Percentiles rank a stretch among this genome's conserved stretches.
phyloP scores from a whole-genome alignment of 2,888 invertebrate species.

The Ichneumoninae sp. region DNA sequence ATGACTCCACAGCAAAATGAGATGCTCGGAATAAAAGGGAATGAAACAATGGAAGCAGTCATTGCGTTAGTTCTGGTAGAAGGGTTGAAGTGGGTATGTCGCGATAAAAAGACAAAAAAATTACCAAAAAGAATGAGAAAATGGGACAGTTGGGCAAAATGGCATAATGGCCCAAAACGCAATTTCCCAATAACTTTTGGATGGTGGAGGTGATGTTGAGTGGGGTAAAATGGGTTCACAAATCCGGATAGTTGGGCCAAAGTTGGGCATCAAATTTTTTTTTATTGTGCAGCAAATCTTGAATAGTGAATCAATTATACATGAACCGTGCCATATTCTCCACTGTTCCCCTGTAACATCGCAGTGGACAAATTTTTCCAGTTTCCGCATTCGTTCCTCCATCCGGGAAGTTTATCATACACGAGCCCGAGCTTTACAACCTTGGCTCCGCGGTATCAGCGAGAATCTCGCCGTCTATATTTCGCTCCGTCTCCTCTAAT shows the following conservation, averaged over 20 bases:
- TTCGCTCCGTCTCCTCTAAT: conserved; percentile 74
- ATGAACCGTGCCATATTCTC: too few species aligned
- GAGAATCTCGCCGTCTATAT: conserved; percentile 2
- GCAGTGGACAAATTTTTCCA: not conserved
- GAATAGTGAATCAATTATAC: too few species aligned
- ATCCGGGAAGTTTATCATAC: not conserved
- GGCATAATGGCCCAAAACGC: too few species aligned
- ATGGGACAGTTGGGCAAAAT: too few species aligned
- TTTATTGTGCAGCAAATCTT: too few species aligned
- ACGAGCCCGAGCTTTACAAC: not conserved
- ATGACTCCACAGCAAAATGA: conserved; percentile 32
- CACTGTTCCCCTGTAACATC: too few species aligned
- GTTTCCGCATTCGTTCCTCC: not conserved
- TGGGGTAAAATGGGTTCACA: too few species aligned
- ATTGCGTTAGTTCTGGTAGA: not conserved
- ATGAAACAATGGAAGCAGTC: not conserved
- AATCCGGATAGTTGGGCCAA: too few species aligned
- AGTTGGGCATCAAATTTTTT: too few species aligned
- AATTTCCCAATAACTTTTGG: too few species aligned
- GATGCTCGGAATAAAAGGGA: conserved; percentile 14
- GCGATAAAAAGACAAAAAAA: not conserved
- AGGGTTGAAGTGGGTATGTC: not conserved
- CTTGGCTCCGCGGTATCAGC: not conserved
- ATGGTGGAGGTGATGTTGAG: too few species aligned
- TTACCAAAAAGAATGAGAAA: too few species aligned